Conservation (phyloP, 2,888 invertebrate genomes). For the Spisula subtruncata region DNA sequence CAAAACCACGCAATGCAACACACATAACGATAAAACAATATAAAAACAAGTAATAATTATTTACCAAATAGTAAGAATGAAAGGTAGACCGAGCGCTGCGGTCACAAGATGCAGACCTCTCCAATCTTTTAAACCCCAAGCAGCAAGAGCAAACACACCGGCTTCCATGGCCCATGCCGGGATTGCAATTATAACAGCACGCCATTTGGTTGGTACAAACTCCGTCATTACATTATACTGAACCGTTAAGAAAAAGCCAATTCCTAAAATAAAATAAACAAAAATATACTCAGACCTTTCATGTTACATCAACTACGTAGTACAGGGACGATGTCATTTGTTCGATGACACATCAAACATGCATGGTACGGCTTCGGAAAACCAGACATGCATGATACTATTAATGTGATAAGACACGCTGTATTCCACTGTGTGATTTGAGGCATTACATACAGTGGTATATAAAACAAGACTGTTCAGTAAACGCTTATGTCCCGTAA, state of each 20-base stretch:
- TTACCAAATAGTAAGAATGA: conserved; percentile 65
- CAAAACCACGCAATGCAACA: background rate
- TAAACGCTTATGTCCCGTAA: too few species aligned
- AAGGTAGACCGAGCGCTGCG: conserved; percentile 63
- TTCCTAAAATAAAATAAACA: conserved; percentile 49
- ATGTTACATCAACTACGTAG: too few species aligned
- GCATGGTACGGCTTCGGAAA: too few species aligned
- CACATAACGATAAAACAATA: too few species aligned
- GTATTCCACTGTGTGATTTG: too few species aligned
- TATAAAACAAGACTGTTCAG: too few species aligned
- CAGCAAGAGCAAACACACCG: conserved; percentile 56
- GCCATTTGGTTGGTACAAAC: conserved; percentile 59
- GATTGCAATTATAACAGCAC: conserved; percentile 53
- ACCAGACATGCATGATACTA: too few species aligned
- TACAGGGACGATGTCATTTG: too few species aligned
- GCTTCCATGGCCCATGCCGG: conserved; percentile 67
- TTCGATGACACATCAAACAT: too few species aligned
- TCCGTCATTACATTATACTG: conserved; percentile 69
- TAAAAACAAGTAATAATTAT: background rate
- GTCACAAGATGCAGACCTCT: conserved; percentile 70
- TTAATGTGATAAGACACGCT: too few species aligned
- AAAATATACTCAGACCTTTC: background rate
- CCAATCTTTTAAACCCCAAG: conserved; percentile 71
- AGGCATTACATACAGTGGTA: too few species aligned
- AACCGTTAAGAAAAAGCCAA: conserved; percentile 61